These are phyloP conservation scores for Polydrusus cervinus DNA, from an alignment of 2,888 invertebrate genomes.

Conservation along the genomic window DNA sequence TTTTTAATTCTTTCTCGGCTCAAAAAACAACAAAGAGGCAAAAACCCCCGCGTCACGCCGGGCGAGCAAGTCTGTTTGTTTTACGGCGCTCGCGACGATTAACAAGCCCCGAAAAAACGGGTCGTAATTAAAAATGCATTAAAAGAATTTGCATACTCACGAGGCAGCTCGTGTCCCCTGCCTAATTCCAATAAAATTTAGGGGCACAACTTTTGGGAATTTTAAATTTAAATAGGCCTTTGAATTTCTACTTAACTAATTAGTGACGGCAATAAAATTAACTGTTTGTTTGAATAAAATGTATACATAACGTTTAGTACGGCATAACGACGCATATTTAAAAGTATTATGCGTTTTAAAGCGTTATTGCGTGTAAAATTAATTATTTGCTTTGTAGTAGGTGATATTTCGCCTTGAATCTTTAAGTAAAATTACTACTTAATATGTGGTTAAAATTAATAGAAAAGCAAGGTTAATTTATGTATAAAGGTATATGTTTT, in stretches of 20 bases:
- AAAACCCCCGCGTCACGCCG: slow-evolving; percentile 29
- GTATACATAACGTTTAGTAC: not conserved
- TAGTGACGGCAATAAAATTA: slow-evolving; percentile 16
- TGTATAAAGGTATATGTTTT: no score
- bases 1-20: slow-evolving; percentile 11
- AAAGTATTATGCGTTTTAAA: no score
- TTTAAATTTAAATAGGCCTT: slow-evolving; percentile 28
- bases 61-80: slow-evolving; percentile 41
- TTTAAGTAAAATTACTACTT: no score
- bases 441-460: no score
- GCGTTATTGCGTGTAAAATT: no score
- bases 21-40: slow-evolving; percentile 23
- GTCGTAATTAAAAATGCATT: slow-evolving; percentile 54
- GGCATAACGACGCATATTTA: not conserved
- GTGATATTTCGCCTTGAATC: no score
- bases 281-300: slow-evolving; percentile 9
- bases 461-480: no score
- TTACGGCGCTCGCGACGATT: slow-evolving; percentile 39
- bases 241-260: slow-evolving; percentile 23
- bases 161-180: slow-evolving; percentile 26
- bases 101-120: slow-evolving; percentile 35
- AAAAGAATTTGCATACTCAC: slow-evolving; percentile 52
- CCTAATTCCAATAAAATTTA: slow-evolving; percentile 42
- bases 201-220: slow-evolving; percentile 30
- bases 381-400: no score